A percentile compares a stretch with the other conserved stretches of the same genome.
These are phyloP conservation scores for Ypsolopha sequella DNA, from an alignment of 2,888 invertebrate genomes.

Conservation along the genomic window DNA sequence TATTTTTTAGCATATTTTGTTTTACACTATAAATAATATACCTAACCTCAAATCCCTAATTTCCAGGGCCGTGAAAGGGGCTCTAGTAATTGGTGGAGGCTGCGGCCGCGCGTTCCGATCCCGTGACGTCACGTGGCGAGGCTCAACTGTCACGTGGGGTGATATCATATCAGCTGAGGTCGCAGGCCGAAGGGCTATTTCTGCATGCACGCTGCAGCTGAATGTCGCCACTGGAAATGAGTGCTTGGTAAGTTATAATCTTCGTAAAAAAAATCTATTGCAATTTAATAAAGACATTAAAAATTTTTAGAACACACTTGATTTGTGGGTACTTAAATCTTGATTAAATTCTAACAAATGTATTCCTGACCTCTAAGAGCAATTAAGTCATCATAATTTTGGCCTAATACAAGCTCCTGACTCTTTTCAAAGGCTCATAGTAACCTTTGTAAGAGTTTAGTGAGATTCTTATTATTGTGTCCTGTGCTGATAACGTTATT, in stretches of 20 bases:
- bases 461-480: too few species aligned
- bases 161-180: constrained; percentile 70
- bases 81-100: constrained; percentile 52
- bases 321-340: too few species aligned
- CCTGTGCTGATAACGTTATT: background rate
- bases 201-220: constrained; percentile 91
- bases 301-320: too few species aligned
- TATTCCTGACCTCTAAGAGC: too few species aligned
- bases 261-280: too few species aligned
- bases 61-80: constrained; percentile 47
- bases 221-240: constrained; percentile 87
- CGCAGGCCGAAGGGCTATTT: constrained; percentile 29
- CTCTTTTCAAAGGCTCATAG: too few species aligned
- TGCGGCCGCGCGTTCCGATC: constrained; percentile 57
- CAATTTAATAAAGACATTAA: too few species aligned
- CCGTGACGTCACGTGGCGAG: constrained; percentile 36
- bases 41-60: background rate
- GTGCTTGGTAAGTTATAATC: constrained; percentile 80
- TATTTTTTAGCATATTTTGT: background rate
- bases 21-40: too few species aligned
- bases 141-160: constrained; percentile 75
- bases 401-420: too few species aligned
- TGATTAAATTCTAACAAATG: too few species aligned
- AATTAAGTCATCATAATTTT: too few species aligned
- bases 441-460: too few species aligned